phyloP scores from a whole-genome alignment of 2,113 vertebrate species.

The Dicerorhinus sumatrensis region DNA sequence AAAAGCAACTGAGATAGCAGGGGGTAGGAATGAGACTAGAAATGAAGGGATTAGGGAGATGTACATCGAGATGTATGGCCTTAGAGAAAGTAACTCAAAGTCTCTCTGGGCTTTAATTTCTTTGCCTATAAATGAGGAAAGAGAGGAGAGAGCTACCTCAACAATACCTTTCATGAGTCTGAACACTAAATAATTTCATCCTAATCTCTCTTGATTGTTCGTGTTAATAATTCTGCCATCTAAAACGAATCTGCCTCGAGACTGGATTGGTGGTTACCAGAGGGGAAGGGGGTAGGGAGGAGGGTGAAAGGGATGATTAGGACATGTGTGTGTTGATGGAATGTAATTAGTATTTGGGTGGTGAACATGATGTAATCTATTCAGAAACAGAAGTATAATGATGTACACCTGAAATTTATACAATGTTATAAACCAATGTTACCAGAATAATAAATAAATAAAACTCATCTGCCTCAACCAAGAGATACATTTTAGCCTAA shows the following conservation, averaged over 20 bases:
- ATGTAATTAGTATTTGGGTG: no score
- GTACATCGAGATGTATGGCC: background rate
- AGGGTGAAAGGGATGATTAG: no score
- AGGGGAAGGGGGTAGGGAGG: no score
- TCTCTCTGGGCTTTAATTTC: background rate
- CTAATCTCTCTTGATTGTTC: background rate
- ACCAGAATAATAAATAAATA: no score
- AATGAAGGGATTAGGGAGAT: background rate
- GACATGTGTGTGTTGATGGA: no score
- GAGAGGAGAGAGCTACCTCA: background rate
- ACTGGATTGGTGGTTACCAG: no score
- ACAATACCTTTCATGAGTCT: background rate
- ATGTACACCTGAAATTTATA: no score
- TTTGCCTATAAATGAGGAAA: background rate
- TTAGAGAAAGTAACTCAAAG: slow-evolving; percentile 30
- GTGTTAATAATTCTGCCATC: slow-evolving; percentile 16
- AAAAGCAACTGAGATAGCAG: background rate
- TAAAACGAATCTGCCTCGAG: background rate
- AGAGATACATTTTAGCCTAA: background rate
- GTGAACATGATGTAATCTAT: no score
- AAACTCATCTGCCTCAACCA: background rate
- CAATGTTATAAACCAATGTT: no score
- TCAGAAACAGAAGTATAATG: no score
- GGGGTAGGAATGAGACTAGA: background rate
- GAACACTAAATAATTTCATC: background rate